These are phyloP conservation scores for Anoplopoma fimbria DNA, from an alignment of 2,113 vertebrate genomes.

Conservation along the genomic window DNA sequence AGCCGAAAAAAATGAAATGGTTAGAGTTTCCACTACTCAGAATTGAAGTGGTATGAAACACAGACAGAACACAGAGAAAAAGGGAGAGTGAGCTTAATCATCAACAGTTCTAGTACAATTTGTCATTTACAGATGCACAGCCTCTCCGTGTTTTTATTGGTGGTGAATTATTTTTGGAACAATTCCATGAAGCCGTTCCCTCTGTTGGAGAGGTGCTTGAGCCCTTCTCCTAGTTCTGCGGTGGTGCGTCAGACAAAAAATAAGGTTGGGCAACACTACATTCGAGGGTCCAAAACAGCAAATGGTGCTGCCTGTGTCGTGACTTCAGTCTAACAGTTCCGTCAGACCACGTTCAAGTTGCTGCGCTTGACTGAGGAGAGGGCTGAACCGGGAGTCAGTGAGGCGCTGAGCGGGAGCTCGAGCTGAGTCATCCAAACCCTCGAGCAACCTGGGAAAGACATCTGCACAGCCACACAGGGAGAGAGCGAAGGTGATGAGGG, in stretches of 20 bases:
- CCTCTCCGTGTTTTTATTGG: neutral
- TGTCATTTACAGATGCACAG: neutral
- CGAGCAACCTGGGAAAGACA: slow-evolving; percentile 62
- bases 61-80: neutral
- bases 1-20: neutral
- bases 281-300: neutral
- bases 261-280: neutral
- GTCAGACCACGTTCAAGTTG: slow-evolving; percentile 33
- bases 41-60: neutral
- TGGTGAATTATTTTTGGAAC: slow-evolving; percentile 10
- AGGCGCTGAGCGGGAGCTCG: slow-evolving; percentile 37
- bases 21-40: neutral
- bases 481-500: slow-evolving; percentile 38
- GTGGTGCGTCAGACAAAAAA: neutral
- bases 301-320: slow-evolving; percentile 19
- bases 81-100: neutral
- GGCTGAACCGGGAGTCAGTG: slow-evolving; percentile 39
- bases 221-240: neutral
- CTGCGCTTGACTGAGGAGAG: slow-evolving; percentile 48
- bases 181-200: neutral
- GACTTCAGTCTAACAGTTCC: slow-evolving; percentile 20
- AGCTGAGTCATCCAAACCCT: slow-evolving; percentile 67
- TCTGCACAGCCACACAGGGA: slow-evolving; percentile 56
- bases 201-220: neutral
- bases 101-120: neutral